Percentiles rank a stretch among this genome's conserved stretches.
phyloP scores from a whole-genome alignment of 2,888 invertebrate genomes.

The Pseudanteris insignis region DNA sequence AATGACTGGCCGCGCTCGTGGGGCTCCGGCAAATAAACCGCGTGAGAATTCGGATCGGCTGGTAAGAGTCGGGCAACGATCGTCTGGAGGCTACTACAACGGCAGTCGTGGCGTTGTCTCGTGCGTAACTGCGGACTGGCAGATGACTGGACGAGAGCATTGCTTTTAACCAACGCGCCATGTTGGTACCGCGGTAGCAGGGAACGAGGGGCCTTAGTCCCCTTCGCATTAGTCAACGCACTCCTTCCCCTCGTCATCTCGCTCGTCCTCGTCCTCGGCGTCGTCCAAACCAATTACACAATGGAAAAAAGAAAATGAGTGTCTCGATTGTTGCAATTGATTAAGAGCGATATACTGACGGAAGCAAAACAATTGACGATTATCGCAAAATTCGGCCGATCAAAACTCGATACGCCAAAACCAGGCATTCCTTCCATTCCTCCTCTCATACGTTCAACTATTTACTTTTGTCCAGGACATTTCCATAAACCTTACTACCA shows the following conservation, averaged over 20 bases:
- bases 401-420: too few relatives aligned
- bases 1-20: too few relatives aligned
- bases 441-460: too few relatives aligned
- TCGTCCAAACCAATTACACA: constrained; percentile 39
- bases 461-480: too few relatives aligned
- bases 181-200: constrained; percentile 60
- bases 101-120: constrained; percentile 38
- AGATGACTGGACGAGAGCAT: constrained; percentile 57
- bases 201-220: constrained; percentile 43
- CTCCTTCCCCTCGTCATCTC: constrained; percentile 32
- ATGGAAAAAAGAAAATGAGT: constrained; percentile 26
- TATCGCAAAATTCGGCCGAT: neutral
- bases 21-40: neutral
- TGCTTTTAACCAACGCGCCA: constrained; percentile 66
- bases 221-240: constrained; percentile 39
- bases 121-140: constrained; percentile 56
- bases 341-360: constrained; percentile 20
- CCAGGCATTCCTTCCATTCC: too few relatives aligned
- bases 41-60: constrained; percentile 14
- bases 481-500: too few relatives aligned
- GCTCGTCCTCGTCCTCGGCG: constrained; percentile 44
- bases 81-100: constrained; percentile 3
- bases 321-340: constrained; percentile 36
- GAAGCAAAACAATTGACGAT: constrained; percentile 8
- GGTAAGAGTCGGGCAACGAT: constrained; percentile 8